These are phyloP conservation scores for Panagrolaimus sp. DNA, from an alignment of 1,140 invertebrate species.

Conservation along the genomic window DNA sequence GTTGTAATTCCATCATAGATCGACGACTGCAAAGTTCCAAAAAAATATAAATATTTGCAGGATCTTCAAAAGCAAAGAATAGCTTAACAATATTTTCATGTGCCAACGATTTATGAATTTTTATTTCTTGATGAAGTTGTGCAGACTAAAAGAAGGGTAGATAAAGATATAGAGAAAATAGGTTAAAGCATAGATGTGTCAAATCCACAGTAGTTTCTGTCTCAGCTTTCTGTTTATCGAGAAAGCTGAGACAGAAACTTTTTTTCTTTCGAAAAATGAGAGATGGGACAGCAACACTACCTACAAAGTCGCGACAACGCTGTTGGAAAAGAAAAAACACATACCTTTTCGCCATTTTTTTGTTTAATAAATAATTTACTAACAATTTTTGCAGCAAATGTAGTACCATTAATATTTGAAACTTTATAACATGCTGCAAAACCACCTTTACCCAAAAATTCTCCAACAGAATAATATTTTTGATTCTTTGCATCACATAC, in stretches of 20 bases:
- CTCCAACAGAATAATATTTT: slow-evolving; percentile 60
- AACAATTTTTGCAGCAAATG: slow-evolving; percentile 15
- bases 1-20: slow-evolving; percentile 70
- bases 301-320: no score
- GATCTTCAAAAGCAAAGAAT: slow-evolving; percentile 85
- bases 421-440: slow-evolving; percentile 85
- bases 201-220: no score
- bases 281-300: no score
- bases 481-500: slow-evolving; percentile 86
- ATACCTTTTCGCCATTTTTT: not conserved
- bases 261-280: no score
- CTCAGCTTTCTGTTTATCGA: no score
- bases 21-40: slow-evolving; percentile 84
- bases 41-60: slow-evolving; percentile 84
- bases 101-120: slow-evolving; percentile 75
- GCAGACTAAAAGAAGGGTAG: slow-evolving; percentile 5
- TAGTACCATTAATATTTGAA: not conserved
- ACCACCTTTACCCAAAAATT: slow-evolving; percentile 71
- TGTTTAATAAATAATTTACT: slow-evolving; percentile 16
- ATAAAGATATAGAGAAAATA: no score
- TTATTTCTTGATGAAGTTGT: slow-evolving; percentile 74
- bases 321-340: slow-evolving; percentile 11
- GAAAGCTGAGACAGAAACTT: no score
- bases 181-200: no score
- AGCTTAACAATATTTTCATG: slow-evolving; percentile 87